Base-by-base conservation (phyloP, 2,888 invertebrate genomes). In the Rhagophthalmus giganteus region DNA sequence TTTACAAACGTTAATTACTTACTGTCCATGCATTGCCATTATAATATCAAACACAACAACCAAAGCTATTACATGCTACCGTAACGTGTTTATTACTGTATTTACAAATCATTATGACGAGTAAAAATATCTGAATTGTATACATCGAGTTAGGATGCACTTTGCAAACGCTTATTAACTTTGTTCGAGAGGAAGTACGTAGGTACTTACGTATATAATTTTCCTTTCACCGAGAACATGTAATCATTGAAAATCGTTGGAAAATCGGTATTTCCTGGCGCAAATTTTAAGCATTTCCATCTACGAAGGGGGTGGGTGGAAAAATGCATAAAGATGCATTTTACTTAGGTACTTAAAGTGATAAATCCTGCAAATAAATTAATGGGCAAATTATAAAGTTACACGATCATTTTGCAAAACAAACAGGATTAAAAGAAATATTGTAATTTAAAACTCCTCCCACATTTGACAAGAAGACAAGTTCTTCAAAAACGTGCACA, bases 31-130 rank as follows among this genome's bases (percentile, higher is more conserved):
- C 30, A 6, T 2, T n/a, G 30, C 11, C 11, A 11, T 11, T 11
- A 11, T 5, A 20, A 20, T 20, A 7, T 3, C 7, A 20, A 20
- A 5, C 20, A 20, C 20, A 20, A 20, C 4, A 3, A 20, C 20
- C 7, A 7, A 20, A 5, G 20, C 20, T 20, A 5, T 7, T 20
- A 7, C 3, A 20, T 20, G 20, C 4, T 20, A 20, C 41, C 30
- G 30, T 33, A 39, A 51, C 51, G 35, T 40, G 26, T 30, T 46
- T 39, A 51, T 51, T 44, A 44, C 38, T 20, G 28, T 51, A 45
- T 44, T 51, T 51, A 51, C 26, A 40, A 33, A 46, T 34, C 45
- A 51, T 44, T 46, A 51, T 39, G 39, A 46, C 42, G 41, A 30
- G 12, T 35, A 49, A 49, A 42, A 49, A 49, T 35, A 42, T 42